Conservation (phyloP, 2,113 vertebrate genomes). For the Rhizomys pruinosus region DNA sequence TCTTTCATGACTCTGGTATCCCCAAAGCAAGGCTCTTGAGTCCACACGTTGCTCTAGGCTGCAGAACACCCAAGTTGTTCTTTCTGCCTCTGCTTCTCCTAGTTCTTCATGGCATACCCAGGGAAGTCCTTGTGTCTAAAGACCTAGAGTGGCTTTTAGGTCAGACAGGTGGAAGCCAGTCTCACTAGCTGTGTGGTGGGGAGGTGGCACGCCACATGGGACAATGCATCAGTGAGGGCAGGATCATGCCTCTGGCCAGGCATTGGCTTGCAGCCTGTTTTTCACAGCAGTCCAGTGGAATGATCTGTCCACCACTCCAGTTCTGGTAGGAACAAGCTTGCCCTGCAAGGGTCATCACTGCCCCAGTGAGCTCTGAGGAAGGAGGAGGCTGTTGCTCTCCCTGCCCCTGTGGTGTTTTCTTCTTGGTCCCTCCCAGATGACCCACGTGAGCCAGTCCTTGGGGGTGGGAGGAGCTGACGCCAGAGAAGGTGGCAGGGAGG, state of each 20-base stretch:
- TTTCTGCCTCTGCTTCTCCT: not conserved
- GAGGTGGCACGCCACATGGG: not conserved
- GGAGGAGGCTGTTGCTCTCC: not conserved
- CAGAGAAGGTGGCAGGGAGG: not conserved
- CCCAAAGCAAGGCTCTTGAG: not conserved
- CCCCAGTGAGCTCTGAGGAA: not conserved
- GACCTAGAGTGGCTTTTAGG: not conserved
- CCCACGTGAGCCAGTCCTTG: not conserved
- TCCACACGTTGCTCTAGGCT: not conserved
- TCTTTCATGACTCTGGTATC: not conserved
- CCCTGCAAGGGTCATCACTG: not conserved
- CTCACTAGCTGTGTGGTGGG: not conserved
- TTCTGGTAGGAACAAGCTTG: not conserved
- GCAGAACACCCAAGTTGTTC: not conserved
- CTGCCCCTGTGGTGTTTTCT: not conserved
- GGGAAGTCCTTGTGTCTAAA: not conserved
- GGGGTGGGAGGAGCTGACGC: not conserved
- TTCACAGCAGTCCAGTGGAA: not conserved
- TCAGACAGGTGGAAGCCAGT: not conserved
- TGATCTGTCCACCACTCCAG: not conserved
- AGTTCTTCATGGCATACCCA: not conserved
- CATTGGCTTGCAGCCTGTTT: not conserved
- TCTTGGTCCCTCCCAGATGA: not conserved
- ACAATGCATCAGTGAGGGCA: accelerated
- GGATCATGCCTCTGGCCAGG: not conserved